These are phyloP conservation scores for Naso thynnoides DNA, from an alignment of 2,797 vertebrate species.

Conservation along the genomic window DNA sequence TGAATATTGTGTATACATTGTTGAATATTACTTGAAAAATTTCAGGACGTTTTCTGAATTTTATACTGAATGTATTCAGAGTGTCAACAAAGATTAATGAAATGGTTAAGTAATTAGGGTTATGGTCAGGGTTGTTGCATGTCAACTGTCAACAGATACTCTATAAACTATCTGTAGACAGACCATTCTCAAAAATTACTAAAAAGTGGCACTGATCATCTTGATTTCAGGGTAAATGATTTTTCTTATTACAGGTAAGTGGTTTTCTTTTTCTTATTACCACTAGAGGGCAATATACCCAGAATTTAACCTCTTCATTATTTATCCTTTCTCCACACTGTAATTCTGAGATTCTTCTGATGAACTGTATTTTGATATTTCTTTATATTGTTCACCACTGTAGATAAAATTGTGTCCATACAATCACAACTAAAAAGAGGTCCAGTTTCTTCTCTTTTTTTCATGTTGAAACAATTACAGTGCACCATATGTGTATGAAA, in stretches of 20 bases:
- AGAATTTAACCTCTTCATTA: neutral
- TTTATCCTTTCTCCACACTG: neutral
- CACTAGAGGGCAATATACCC: slow-evolving; percentile 40
- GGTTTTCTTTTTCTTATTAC: neutral
- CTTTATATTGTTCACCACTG: neutral
- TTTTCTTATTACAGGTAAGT: neutral
- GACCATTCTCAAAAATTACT: no score
- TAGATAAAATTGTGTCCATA: neutral
- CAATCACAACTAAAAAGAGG: neutral
- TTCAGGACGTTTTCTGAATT: no score
- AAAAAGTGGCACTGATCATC: neutral
- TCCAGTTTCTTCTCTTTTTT: neutral
- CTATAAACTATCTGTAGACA: no score
- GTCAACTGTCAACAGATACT: no score
- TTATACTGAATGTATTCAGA: no score
- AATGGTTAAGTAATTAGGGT: no score
- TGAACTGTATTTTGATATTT: neutral
- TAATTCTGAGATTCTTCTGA: neutral
- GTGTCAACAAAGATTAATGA: no score
- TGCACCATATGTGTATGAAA: neutral
- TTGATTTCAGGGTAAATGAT: neutral
- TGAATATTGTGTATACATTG: no score
- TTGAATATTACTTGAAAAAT: no score
- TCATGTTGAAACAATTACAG: slow-evolving; percentile 4
- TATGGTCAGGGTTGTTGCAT: no score